Evolutionary conservation across 2,888 invertebrate genomes (phyloP).

Genomic region (Rhagium mordax): DNA sequence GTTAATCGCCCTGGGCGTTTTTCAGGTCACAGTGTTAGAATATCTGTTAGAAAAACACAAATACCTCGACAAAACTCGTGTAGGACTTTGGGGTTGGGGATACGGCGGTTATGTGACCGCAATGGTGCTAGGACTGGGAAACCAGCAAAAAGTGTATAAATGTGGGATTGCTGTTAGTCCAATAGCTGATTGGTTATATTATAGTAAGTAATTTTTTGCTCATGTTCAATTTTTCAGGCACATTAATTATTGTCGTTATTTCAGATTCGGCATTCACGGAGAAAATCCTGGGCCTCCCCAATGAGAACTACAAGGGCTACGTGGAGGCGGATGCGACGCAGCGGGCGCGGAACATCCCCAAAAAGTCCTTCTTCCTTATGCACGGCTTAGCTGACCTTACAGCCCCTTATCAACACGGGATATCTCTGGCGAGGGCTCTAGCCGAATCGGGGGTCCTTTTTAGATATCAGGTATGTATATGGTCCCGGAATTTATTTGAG

Average conservation of each 20-base stretch:
- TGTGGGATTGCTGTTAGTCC: constrained; percentile 96
- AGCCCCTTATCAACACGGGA: constrained; percentile 94
- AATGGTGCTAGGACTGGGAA: constrained; percentile 86
- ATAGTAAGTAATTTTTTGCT: constrained; percentile 84
- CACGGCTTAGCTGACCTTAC: constrained; percentile 95
- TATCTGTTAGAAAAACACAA: constrained; percentile 86
- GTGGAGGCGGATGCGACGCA: constrained; percentile 94
- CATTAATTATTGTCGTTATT: too few relatives aligned
- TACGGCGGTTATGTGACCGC: constrained; percentile 97
- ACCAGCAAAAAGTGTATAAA: constrained; percentile 86
- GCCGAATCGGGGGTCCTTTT: constrained; percentile 91
- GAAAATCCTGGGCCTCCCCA: constrained; percentile 89
- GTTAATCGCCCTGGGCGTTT: constrained; percentile 4
- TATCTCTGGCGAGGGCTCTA: constrained; percentile 90
- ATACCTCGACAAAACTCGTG: constrained; percentile 89
- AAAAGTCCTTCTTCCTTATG: constrained; percentile 89
- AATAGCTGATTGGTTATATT: constrained; percentile 95
- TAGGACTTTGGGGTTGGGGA: constrained; percentile 97
- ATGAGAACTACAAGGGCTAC: constrained; percentile 91
- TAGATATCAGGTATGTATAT: constrained; percentile 85
- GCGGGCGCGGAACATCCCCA: constrained; percentile 89
- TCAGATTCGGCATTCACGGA: constrained; percentile 97
- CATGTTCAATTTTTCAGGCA: too few relatives aligned
- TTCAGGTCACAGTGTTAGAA: constrained; percentile 87
- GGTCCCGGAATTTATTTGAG: background rate